Percentiles rank a stretch among this genome's conserved stretches.
Conservation (phyloP, 2,113 vertebrate genomes). For the Meleagris gallopavo region DNA sequence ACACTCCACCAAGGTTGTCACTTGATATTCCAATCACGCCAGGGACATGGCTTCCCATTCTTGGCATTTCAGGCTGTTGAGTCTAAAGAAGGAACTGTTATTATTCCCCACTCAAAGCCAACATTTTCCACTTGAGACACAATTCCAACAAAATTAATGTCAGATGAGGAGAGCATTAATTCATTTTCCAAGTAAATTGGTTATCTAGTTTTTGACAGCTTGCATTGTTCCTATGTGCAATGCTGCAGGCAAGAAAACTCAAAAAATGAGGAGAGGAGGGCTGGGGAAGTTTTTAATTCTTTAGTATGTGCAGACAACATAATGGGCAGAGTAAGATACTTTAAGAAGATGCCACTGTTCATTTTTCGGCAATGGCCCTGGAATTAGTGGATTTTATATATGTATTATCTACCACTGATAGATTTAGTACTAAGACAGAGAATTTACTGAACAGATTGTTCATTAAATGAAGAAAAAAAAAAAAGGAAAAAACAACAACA, state of each 20-base stretch:
- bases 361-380: conserved; percentile 27
- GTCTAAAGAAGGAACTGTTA: conserved; percentile 61
- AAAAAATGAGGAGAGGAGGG: background rate
- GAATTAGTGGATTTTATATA: conserved; percentile 29
- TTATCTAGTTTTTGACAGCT: conserved; percentile 66
- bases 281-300: background rate
- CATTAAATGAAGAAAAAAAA: background rate
- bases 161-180: conserved; percentile 65
- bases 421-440: background rate
- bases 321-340: background rate
- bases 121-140: conserved; percentile 70
- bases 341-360: conserved; percentile 30
- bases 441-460: background rate
- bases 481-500: background rate
- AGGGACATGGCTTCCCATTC: conserved; percentile 47
- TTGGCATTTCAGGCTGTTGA: conserved; percentile 69
- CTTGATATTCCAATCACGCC: conserved; percentile 71
- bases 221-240: conserved; percentile 17
- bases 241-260: conserved; percentile 26
- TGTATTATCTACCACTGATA: background rate
- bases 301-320: conserved; percentile 24
- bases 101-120: conserved; percentile 59
- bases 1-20: background rate
- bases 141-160: conserved; percentile 73
- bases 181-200: conserved; percentile 68